Evolutionary conservation across 2,888 invertebrate genomes (phyloP), one percentile per base, ranked within the genome.

Genomic region (Cosmia trapezina): DNA sequence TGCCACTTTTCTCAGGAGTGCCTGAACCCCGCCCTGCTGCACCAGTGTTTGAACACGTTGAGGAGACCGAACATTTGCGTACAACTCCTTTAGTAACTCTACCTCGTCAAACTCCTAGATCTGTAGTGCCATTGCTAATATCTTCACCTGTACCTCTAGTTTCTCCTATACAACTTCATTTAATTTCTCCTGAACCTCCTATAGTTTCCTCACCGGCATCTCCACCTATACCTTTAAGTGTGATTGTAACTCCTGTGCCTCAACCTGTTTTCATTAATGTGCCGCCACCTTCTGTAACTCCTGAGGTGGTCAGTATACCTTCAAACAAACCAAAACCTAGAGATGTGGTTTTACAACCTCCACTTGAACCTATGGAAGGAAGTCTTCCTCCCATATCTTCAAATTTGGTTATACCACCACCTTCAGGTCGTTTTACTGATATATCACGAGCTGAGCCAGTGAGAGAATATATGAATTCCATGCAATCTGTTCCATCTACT

Each of bases 11-110:
- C 3, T 8, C 63, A 28, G 56, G 17, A 59, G 45, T 53, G 19
- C 70, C 74, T 0, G 76, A 70, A 33, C 66, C 56, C 5, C 73
- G 64, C 5, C 70, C 77, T 28, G 86, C 84, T 12, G 89, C 89
- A 7, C 89, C 89, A 41, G 89, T 89, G 2, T 76, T 84, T 51
- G 89, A 89, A 77, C 56, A 78, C 41, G 43, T 86, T n/a, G 81
- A 87, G 5, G 89, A 88, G 19, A 70, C 56, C 28, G 65, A 70
- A 43, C 70, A 75, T 68, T 56, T 78, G 9, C 74, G 64, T 43
- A 51, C 73, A 9, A 56, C 67, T 43, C 68, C 81, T 43, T 73
- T 81, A 19, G n/a, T 59, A 28, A 62, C 77, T 28, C n/a, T 75
- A 33, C 84, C 82, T 43, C 69, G 56, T 5, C 81, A 76, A 63